Evolutionary conservation across 2,797 vertebrate species (phyloP), one percentile per base, ranked within the genome.

Genomic region (Acropternis orthonyx): DNA sequence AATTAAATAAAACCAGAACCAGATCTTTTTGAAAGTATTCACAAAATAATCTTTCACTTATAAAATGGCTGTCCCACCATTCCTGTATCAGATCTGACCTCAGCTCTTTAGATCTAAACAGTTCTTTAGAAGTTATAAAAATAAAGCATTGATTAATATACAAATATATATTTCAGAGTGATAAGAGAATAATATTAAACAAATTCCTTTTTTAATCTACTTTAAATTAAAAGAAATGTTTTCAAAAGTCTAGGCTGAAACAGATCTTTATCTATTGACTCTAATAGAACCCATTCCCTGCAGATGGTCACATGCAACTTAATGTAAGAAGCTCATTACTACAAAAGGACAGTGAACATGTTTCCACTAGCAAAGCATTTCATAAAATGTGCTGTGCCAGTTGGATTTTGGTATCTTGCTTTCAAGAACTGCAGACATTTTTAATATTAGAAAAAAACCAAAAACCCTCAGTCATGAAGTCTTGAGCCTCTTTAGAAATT

Each of bases 91-190:
- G 79, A 95, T 91, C 74, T 96, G 94, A 95, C 81, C 92, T 95
- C 93, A 92, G 69, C 78, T 91, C 77, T 89, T 89, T 87, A 92
- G 90, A 83, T 95, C 75, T 85, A 88, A 95, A 95, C 87, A 86
- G 65, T 93, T 92, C 82, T 84, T 94, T 89, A 73, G 43, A 91
- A 95, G 74, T 87, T 96, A 96, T 66, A 95, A 93, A 96, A 96
- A 97, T 96, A 96, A 97, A 96, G 86, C 85, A 83, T 83, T 83
- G 96, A 95, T 96, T 96, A 96, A 96, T 93, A 96, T 80, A 97
- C 93, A 96, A 94, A 94, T 92, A 95, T 71, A 93, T 96, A 96
- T 95, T 94, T 92, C 73, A 83, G 49, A 95, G 74, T 91, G 91
- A 92, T 96, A 94, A 95, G 82, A 89, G 74, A 94, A 95, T 89